These are phyloP conservation scores for Oriolus oriolus DNA, from an alignment of 2,113 vertebrate genomes.

Conservation along the genomic window DNA sequence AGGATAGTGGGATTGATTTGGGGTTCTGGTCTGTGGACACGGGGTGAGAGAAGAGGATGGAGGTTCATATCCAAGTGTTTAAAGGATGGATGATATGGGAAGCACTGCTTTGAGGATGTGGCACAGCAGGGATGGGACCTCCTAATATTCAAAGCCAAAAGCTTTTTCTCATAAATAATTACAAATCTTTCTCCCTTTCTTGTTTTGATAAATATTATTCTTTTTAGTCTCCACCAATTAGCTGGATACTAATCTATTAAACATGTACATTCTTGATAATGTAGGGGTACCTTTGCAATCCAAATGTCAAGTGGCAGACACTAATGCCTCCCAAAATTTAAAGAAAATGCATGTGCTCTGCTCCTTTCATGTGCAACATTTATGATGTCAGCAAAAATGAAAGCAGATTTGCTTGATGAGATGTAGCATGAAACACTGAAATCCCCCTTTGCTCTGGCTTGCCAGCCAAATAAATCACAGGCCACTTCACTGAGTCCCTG, in stretches of 20 bases:
- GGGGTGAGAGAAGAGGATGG: neutral
- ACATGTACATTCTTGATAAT: neutral
- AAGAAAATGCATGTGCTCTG: neutral
- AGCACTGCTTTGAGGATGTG: neutral
- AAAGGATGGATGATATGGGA: neutral
- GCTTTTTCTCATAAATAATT: neutral
- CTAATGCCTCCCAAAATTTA: neutral
- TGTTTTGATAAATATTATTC: neutral
- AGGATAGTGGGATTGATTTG: neutral
- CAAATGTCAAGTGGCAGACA: neutral
- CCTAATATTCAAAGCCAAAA: neutral
- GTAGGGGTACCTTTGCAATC: neutral
- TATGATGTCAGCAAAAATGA: neutral
- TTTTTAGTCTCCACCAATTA: neutral
- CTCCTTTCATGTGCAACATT: neutral
- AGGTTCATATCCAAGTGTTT: neutral
- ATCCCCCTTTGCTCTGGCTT: neutral
- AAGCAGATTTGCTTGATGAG: neutral
- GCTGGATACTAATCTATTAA: neutral
- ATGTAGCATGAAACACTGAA: neutral
- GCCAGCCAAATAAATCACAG: constrained; percentile 27
- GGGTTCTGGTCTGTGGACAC: neutral
- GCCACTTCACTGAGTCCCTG: neutral
- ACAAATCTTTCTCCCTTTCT: neutral
- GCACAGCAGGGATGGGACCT: neutral